phyloP scores from a whole-genome alignment of 2,797 vertebrate genomes.

The Notamacropus eugenii region DNA sequence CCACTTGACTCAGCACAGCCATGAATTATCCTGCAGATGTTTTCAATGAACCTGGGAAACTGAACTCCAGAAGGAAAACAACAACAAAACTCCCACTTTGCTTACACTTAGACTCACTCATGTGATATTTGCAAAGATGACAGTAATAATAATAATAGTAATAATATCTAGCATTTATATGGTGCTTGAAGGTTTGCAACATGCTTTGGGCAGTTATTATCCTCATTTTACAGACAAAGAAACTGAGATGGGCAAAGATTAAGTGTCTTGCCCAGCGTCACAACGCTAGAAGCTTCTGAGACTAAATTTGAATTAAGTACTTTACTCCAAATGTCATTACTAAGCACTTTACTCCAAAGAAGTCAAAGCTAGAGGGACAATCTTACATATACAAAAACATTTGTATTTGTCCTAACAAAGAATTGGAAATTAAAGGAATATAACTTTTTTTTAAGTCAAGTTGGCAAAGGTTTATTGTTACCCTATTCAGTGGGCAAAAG shows the following conservation, averaged over 20 bases:
- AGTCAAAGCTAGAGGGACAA: not conserved
- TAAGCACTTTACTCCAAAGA: not conserved
- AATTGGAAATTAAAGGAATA: not conserved
- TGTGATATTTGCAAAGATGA: not conserved
- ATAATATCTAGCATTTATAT: not conserved
- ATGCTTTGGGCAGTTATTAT: not conserved
- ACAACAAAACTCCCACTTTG: no score
- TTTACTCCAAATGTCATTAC: not conserved
- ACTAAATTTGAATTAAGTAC: not conserved
- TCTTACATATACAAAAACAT: not conserved
- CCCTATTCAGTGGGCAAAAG: no score
- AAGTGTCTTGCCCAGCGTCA: not conserved
- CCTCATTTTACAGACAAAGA: not conserved
- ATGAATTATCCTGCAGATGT: no score
- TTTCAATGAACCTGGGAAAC: no score
- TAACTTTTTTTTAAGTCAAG: no score
- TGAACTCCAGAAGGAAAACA: no score
- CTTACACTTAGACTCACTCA: not conserved
- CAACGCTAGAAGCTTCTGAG: not conserved
- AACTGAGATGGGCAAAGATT: not conserved
- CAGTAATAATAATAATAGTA: no score
- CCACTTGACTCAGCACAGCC: no score
- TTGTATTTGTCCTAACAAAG: not conserved
- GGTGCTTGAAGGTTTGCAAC: not conserved
- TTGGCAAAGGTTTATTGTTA: no score